Percentiles rank a stretch among this genome's conserved stretches.
These are phyloP conservation scores for Spialia ferax DNA, from an alignment of 2,888 invertebrate genomes.

Conservation along the genomic window DNA sequence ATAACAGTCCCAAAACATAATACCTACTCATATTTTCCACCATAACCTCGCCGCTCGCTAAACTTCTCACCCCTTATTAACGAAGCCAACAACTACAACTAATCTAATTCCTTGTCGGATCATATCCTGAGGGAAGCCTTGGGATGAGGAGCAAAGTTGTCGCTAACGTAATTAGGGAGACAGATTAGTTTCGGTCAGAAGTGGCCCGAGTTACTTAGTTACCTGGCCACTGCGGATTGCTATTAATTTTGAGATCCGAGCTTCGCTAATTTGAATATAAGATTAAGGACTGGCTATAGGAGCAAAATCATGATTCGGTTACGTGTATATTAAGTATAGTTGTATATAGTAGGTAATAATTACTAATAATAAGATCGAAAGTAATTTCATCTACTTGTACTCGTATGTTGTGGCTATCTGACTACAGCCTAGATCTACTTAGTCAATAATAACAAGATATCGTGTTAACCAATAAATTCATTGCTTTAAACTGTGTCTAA, in stretches of 20 bases:
- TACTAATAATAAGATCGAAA: too few species aligned
- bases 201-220: constrained; percentile 47
- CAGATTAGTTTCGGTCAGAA: constrained; percentile 82
- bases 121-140: constrained; percentile 76
- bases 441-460: too few species aligned
- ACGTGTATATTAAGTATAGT: too few species aligned
- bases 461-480: too few species aligned
- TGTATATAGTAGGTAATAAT: too few species aligned
- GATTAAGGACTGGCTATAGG: constrained; percentile 21
- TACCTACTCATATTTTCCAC: constrained; percentile 12
- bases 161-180: constrained; percentile 82
- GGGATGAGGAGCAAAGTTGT: constrained; percentile 82
- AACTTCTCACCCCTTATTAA: constrained; percentile 69
- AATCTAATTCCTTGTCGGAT: constrained; percentile 82
- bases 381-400: too few species aligned
- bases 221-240: constrained; percentile 74
- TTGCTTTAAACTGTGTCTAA: too few species aligned
- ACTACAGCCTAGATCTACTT: too few species aligned
- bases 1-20: constrained; percentile 6
- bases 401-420: too few species aligned
- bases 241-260: constrained; percentile 60
- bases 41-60: constrained; percentile 33
- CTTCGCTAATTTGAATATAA: constrained; percentile 35
- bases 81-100: constrained; percentile 81
- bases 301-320: too few species aligned